phyloP scores from a whole-genome alignment of 2,888 invertebrate species.

The Plebejus melissa region DNA sequence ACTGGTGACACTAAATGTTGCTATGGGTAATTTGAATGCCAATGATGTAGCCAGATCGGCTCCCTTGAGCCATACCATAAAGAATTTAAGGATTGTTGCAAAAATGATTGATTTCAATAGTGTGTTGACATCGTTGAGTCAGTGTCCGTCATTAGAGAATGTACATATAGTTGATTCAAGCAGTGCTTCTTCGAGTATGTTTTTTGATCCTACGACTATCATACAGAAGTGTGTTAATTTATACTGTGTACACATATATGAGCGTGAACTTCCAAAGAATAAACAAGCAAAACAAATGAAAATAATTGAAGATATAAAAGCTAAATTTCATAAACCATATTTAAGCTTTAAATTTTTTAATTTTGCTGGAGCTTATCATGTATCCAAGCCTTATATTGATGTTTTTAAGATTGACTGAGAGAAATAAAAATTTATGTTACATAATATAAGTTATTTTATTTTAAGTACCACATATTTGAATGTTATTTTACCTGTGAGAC shows the following conservation, averaged over 20 bases:
- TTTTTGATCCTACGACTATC: constrained; percentile 47
- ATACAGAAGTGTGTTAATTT: constrained; percentile 54
- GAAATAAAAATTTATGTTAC: not conserved
- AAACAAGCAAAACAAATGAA: constrained; percentile 41
- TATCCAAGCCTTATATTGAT: constrained; percentile 51
- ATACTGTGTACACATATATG: constrained; percentile 50
- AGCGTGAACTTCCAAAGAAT: constrained; percentile 44
- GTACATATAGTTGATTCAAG: constrained; percentile 49
- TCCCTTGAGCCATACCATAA: constrained; percentile 48
- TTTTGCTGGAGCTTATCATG: constrained; percentile 32
- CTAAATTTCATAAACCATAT: constrained; percentile 42
- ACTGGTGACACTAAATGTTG: constrained; percentile 54
- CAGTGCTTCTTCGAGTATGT: constrained; percentile 35
- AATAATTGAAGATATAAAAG: constrained; percentile 48
- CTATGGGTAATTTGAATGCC: constrained; percentile 43
- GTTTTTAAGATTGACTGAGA: constrained; percentile 30
- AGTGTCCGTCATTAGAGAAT: constrained; percentile 58
- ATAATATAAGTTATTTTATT: not conserved
- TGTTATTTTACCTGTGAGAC: too few relatives aligned
- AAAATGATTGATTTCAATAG: constrained; percentile 49
- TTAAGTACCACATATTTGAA: not conserved
- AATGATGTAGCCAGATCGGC: constrained; percentile 48
- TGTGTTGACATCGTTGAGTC: constrained; percentile 52
- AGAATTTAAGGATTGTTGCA: constrained; percentile 56
- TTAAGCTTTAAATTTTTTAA: constrained; percentile 42